Conservation (phyloP, 2,888 invertebrate species). For the Scaptomyza caliginosa region DNA sequence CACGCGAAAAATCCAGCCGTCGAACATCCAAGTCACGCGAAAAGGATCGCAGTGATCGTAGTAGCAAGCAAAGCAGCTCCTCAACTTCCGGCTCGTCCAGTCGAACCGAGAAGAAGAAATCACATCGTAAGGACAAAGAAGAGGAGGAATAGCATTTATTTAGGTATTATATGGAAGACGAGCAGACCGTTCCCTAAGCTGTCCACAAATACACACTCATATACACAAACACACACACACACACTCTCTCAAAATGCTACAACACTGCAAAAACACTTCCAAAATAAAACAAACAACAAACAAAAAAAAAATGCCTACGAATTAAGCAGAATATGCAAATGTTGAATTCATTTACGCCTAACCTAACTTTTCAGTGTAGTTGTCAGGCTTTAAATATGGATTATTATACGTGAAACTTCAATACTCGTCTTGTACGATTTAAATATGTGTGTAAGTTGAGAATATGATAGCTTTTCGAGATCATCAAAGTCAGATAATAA, state of each 20-base stretch:
- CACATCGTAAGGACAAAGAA: slow-evolving; percentile 90
- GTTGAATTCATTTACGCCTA: neutral
- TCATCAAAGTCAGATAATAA: too few relatives aligned
- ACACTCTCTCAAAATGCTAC: slow-evolving; percentile 13
- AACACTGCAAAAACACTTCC: slow-evolving; percentile 49
- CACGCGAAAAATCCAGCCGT: slow-evolving; percentile 87
- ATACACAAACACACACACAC: slow-evolving; percentile 2
- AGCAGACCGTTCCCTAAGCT: slow-evolving; percentile 42
- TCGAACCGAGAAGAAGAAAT: slow-evolving; percentile 87
- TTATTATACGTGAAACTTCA: too few relatives aligned
- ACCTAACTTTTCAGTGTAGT: neutral
- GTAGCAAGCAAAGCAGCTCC: slow-evolving; percentile 63
- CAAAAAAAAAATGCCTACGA: slow-evolving; percentile 37
- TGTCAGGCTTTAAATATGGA: neutral
- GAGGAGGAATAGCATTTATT: slow-evolving; percentile 87
- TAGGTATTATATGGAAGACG: slow-evolving; percentile 60
- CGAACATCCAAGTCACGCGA: slow-evolving; percentile 87
- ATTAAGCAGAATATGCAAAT: slow-evolving; percentile 21
- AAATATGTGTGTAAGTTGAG: too few relatives aligned
- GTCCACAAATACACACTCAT: slow-evolving; percentile 12
- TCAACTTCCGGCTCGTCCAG: slow-evolving; percentile 63
- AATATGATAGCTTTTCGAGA: too few relatives aligned
- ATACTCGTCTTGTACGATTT: too few relatives aligned
- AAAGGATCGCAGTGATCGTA: slow-evolving; percentile 85
- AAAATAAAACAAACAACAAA: slow-evolving; percentile 58